These are phyloP conservation scores for Eupithecia inturbata DNA, from an alignment of 2,888 invertebrate species.

Conservation along the genomic window DNA sequence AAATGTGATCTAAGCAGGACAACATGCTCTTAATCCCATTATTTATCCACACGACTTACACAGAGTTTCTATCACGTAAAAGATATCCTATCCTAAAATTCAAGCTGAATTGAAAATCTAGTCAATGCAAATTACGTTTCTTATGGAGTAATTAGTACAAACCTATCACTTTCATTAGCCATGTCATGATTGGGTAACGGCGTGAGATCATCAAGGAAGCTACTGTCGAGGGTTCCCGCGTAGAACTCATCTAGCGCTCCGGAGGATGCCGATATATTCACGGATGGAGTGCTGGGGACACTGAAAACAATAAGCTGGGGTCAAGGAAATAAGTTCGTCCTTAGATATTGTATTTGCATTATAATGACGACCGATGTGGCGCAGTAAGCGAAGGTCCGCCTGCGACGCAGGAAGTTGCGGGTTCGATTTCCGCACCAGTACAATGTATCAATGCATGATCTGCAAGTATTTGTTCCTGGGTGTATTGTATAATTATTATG, in stretches of 20 bases:
- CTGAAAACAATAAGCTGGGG: slow-evolving; percentile 44
- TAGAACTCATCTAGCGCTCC: slow-evolving; percentile 84
- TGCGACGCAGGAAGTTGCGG: too few species aligned
- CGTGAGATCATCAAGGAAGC: slow-evolving; percentile 88
- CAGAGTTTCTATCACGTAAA: too few species aligned
- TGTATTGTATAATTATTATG: too few species aligned
- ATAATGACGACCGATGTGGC: too few species aligned
- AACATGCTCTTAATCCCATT: too few species aligned
- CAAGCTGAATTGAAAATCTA: not conserved
- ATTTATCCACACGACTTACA: too few species aligned
- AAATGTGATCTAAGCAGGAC: too few species aligned
- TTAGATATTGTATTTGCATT: too few species aligned
- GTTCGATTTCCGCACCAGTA: too few species aligned
- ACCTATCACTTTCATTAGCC: slow-evolving; percentile 70
- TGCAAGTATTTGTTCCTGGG: too few species aligned
- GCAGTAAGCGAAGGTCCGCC: too few species aligned
- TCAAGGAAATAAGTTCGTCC: not conserved
- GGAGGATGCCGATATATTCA: slow-evolving; percentile 82
- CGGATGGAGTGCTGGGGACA: slow-evolving; percentile 62
- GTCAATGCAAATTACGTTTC: not conserved
- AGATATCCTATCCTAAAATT: not conserved
- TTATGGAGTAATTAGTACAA: not conserved
- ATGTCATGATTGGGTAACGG: slow-evolving; percentile 61
- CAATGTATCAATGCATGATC: too few species aligned
- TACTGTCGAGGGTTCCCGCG: slow-evolving; percentile 89